Conservation (phyloP, 1,140 invertebrate genomes). For the Atopsyche davidsoni region DNA sequence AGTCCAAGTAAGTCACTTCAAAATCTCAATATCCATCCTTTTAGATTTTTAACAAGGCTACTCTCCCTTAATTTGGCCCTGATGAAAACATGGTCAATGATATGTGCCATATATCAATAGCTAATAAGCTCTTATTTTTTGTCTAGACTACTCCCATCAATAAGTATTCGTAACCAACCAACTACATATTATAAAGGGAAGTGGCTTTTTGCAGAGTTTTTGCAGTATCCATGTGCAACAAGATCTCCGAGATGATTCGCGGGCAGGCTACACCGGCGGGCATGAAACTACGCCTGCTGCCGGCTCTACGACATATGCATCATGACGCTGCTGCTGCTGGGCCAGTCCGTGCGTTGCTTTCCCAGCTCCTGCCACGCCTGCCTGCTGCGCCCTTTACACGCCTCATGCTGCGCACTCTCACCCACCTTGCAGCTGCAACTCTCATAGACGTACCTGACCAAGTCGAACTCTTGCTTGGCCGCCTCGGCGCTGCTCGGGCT, state of each 20-base stretch:
- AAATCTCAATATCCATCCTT: no score
- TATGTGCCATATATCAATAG: no score
- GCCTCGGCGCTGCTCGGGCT: conserved; percentile 19
- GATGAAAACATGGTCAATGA: no score
- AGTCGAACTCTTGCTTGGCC: conserved; percentile 44
- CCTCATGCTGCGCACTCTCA: conserved; percentile 81
- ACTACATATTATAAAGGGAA: no score
- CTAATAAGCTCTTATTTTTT: no score
- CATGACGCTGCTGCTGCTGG: conserved; percentile 80
- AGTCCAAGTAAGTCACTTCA: conserved; percentile 72
- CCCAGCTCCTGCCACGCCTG: conserved; percentile 77
- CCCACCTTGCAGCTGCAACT: conserved; percentile 81
- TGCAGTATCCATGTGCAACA: conserved; percentile 93
- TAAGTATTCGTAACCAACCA: no score
- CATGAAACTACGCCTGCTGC: conserved; percentile 85
- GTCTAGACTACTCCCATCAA: no score
- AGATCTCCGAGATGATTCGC: conserved; percentile 92
- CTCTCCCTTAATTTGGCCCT: no score
- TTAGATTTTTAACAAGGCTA: no score
- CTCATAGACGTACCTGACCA: conserved; percentile 86
- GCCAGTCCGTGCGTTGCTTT: conserved; percentile 75
- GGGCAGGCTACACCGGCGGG: conserved; percentile 85
- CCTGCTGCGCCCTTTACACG: conserved; percentile 83
- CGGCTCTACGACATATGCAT: conserved; percentile 90
- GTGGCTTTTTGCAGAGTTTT: conserved; percentile 71